These are phyloP conservation scores for Plutella xylostella DNA, from an alignment of 2,888 invertebrate genomes.

Conservation along the genomic window DNA sequence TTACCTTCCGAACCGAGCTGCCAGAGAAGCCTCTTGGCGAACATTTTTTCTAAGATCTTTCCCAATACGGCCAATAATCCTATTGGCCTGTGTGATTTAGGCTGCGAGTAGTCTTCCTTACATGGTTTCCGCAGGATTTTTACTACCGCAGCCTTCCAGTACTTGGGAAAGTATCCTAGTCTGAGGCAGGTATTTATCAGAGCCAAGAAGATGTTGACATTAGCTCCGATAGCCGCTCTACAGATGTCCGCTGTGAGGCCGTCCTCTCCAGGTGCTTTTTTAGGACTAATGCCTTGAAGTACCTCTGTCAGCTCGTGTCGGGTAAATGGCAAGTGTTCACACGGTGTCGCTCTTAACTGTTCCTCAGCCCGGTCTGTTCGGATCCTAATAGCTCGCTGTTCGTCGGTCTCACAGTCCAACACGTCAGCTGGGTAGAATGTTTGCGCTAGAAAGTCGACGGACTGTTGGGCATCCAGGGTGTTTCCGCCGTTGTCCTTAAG, in stretches of 20 bases:
- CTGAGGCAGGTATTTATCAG: neutral
- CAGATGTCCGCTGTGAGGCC: neutral
- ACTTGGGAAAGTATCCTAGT: neutral
- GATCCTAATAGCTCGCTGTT: no score
- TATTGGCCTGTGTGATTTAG: conserved; percentile 4
- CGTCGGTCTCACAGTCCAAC: no score
- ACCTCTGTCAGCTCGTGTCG: neutral
- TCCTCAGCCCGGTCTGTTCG: no score
- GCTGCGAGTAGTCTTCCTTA: neutral
- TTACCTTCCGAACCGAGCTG: neutral
- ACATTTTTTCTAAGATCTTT: conserved; percentile 3
- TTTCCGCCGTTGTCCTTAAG: no score
- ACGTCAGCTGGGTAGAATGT: no score
- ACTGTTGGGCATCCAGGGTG: no score
- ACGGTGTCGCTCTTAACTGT: no score
- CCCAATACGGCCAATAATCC: neutral
- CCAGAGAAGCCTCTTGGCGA: neutral
- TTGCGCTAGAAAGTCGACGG: no score
- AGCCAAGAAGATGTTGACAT: neutral
- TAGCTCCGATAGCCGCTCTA: neutral
- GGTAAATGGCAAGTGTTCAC: no score
- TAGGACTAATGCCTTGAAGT: neutral
- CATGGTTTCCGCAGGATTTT: neutral
- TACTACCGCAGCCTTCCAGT: neutral
- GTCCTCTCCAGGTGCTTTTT: neutral